Percentiles rank a stretch among this genome's conserved stretches.
Evolutionary conservation across 2,113 vertebrate species (phyloP).

Genomic region (Sinocyclocheilus anshuiensis): DNA sequence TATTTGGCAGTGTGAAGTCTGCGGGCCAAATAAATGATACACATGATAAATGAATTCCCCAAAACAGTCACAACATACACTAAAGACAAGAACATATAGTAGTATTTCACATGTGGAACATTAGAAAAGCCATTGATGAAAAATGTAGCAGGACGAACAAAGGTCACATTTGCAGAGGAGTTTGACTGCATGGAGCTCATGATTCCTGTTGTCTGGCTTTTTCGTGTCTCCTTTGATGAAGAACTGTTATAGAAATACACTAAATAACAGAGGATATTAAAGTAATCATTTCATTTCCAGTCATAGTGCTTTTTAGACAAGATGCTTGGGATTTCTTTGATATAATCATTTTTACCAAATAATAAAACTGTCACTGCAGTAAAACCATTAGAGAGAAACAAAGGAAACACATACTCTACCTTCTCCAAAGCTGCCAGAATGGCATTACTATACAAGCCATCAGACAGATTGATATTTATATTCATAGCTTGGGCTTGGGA

Average conservation of each 20-base stretch:
- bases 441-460: background rate
- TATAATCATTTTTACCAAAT: background rate
- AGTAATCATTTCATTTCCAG: background rate
- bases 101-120: conserved; percentile 44
- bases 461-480: conserved; percentile 40
- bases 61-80: conserved; percentile 49
- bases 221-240: conserved; percentile 13
- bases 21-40: conserved; percentile 12
- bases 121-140: conserved; percentile 50
- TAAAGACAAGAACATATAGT: conserved; percentile 58
- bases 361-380: background rate
- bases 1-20: conserved; percentile 55
- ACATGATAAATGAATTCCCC: conserved; percentile 40
- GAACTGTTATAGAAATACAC: conserved; percentile 2
- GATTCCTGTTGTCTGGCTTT: background rate
- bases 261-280: background rate
- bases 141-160: conserved; percentile 42
- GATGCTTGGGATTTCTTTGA: background rate
- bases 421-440: conserved; percentile 4
- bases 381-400: background rate
- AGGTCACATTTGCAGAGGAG: background rate
- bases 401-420: conserved; percentile 13
- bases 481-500: background rate
- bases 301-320: background rate
- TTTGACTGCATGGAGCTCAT: conserved; percentile 2